A percentile compares a stretch with the other conserved stretches of the same genome.
These are phyloP conservation scores for Paraescarpia echinospica DNA, from an alignment of 1,140 invertebrate genomes.

Conservation along the genomic window DNA sequence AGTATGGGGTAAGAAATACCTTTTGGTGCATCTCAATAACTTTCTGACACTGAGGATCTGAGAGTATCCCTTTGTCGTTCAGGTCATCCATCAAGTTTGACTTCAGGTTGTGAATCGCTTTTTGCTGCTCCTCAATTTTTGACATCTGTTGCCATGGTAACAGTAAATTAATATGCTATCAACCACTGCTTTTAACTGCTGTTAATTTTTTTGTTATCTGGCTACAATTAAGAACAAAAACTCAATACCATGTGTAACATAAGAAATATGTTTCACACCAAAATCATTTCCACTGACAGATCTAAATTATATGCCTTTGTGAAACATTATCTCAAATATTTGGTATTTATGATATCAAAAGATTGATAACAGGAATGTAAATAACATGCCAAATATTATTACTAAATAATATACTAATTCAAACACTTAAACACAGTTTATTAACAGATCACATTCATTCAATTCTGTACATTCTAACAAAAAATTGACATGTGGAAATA, in stretches of 20 bases:
- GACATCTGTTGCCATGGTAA: slow-evolving; percentile 39
- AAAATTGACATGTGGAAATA: too few relatives aligned
- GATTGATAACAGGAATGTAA: neutral
- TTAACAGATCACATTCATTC: too few relatives aligned
- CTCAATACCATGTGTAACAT: neutral
- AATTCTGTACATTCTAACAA: too few relatives aligned
- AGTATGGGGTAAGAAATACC: slow-evolving; percentile 34
- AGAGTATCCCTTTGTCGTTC: slow-evolving; percentile 47
- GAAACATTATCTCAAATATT: neutral
- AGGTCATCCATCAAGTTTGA: slow-evolving; percentile 53
- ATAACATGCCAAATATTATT: neutral
- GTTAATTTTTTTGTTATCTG: neutral
- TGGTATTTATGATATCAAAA: neutral
- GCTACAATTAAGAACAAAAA: neutral
- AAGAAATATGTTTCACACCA: neutral
- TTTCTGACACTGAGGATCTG: slow-evolving; percentile 46
- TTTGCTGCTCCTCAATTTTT: slow-evolving; percentile 54
- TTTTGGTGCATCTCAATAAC: slow-evolving; percentile 47
- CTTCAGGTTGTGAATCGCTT: slow-evolving; percentile 53
- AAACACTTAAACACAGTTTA: neutral
- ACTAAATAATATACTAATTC: neutral
- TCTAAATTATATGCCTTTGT: neutral
- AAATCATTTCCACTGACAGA: neutral
- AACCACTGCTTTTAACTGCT: too few relatives aligned
- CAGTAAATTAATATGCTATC: neutral